Conservation (phyloP, 2,797 vertebrate species). For the Notolepis coatsorum region DNA sequence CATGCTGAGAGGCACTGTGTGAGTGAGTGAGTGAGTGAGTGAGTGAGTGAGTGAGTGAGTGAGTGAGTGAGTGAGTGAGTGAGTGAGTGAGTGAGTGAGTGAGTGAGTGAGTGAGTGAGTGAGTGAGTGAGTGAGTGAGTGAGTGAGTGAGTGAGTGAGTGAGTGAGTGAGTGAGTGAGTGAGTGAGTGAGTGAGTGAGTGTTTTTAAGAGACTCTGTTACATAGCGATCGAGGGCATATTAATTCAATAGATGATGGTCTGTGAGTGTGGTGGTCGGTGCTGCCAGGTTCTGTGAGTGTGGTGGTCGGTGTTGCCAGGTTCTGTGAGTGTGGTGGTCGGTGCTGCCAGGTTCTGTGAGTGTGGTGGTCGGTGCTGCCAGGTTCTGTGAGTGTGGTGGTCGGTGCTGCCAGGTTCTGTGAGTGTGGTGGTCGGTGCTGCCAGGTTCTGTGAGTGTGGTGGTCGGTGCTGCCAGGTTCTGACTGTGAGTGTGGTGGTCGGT, state of each 20-base stretch:
- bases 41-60: background rate
- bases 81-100: background rate
- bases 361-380: slow-evolving; percentile 11
- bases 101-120: slow-evolving; percentile 13
- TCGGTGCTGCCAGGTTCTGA: slow-evolving; percentile 57
- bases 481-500: background rate
- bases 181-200: background rate
- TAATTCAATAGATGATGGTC: slow-evolving; percentile 59
- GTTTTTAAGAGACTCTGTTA: slow-evolving; percentile 28
- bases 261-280: slow-evolving; percentile 62
- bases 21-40: slow-evolving; percentile 9
- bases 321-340: too few relatives aligned
- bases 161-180: background rate
- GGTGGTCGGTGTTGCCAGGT: slow-evolving; percentile 21
- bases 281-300: slow-evolving; percentile 42
- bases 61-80: slow-evolving; percentile 1
- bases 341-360: slow-evolving; percentile 48
- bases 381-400: too few relatives aligned
- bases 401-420: slow-evolving; percentile 51
- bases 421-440: slow-evolving; percentile 12
- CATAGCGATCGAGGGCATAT: slow-evolving; percentile 46
- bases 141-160: background rate
- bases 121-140: slow-evolving; percentile 12
- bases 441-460: too few relatives aligned
- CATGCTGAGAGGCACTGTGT: slow-evolving; percentile 15